A percentile compares a stretch with the other conserved stretches of the same genome.
Evolutionary conservation across 2,797 vertebrate species (phyloP).

Genomic region (Pterois miles): DNA sequence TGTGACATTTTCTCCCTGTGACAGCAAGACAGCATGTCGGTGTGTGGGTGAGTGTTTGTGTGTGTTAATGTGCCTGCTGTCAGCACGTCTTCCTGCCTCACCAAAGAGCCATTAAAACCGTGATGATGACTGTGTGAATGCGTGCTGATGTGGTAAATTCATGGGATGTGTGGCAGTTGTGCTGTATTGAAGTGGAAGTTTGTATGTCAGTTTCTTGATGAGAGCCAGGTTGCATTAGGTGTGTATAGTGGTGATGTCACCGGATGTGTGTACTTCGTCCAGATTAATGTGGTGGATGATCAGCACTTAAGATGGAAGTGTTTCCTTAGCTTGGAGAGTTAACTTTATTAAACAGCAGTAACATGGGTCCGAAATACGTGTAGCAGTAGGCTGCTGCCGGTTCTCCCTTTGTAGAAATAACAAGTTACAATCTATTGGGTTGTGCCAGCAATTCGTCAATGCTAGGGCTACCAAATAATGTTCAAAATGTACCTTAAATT

Average conservation of each 20-base stretch:
- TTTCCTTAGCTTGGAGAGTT: constrained; percentile 1
- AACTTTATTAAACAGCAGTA: constrained; percentile 33
- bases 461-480: too few relatives aligned
- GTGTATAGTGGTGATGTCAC: neutral
- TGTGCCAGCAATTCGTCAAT: neutral
- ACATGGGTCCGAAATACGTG: neutral
- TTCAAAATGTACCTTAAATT: too few relatives aligned
- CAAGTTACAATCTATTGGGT: neutral
- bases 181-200: constrained; percentile 8
- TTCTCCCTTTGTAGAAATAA: neutral
- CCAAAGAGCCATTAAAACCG: constrained; percentile 39
- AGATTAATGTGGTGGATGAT: constrained; percentile 14
- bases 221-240: constrained; percentile 13
- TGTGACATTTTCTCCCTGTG: constrained; percentile 10
- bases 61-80: constrained; percentile 46
- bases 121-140: constrained; percentile 12
- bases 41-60: constrained; percentile 3
- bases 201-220: neutral
- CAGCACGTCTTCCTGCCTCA: constrained; percentile 42
- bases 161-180: constrained; percentile 16
- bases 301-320: constrained; percentile 11
- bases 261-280: neutral
- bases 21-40: constrained; percentile 21
- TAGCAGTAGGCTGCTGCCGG: neutral
- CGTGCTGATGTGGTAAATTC: constrained; percentile 35